Evolutionary conservation across 2,113 vertebrate species (phyloP), one percentile per base, ranked within the genome.

Genomic region (Tympanuchus pallidicinctus): DNA sequence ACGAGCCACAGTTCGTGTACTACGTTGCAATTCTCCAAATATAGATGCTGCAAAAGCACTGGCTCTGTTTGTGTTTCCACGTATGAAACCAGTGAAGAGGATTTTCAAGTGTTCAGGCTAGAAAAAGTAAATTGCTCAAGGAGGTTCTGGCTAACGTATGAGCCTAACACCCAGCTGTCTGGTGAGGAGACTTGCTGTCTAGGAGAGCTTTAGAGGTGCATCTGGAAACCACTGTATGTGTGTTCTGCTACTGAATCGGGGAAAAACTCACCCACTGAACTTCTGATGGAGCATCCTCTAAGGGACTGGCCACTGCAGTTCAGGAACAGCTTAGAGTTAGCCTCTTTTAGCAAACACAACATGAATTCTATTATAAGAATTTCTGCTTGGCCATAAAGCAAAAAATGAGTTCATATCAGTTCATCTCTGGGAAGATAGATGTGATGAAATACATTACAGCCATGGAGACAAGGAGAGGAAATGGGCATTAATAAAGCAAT

Each of bases 401-500:
- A 56, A 56, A 28, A 71, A 11, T 50, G 91, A 74, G 74, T 22
- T 94, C 56, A 30, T 70, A 79, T 69, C 77, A 82, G 81, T 82
- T 87, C 73, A 1, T 54, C 70, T 79, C 92, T 54, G 74, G 48
- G 64, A 90, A 86, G 66, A 36, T 2, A 21, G n/a, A 69, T 54
- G 12, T 43, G 14, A 40, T 42, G 59, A 65, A 92, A 82, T 24
- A 19, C 67, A n/a, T 85, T n/a, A 45, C 8, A 70, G 65, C 73
- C 52, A 7, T 15, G 64, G 85, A 91, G 79, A 67, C 50, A 47
- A 61, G 73, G 36, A 94, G 42, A 40, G 36, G 50, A 93, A 89
- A 85, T 76, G 74, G 63, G 45, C 63, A 93, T 89, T 63, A 79
- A 87, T 89, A 89, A 92, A 85, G 77, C 71, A 96, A 16, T 93